Percentiles rank a stretch among this genome's conserved stretches.
These are phyloP conservation scores for Apotomis turbidana DNA, from an alignment of 2,888 invertebrate species.

Conservation along the genomic window DNA sequence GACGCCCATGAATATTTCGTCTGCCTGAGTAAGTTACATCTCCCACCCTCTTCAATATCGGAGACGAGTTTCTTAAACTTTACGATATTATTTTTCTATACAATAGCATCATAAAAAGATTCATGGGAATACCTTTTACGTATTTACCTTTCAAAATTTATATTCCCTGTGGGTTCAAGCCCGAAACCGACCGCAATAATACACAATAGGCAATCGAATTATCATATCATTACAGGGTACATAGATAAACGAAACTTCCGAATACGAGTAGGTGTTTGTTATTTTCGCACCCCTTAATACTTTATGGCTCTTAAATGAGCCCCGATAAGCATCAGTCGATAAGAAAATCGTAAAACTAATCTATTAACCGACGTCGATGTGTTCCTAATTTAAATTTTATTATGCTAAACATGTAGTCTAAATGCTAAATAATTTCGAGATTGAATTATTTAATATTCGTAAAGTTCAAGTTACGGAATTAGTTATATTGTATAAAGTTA, in stretches of 20 bases:
- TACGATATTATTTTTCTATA: slow-evolving; percentile 67
- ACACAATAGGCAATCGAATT: slow-evolving; percentile 79
- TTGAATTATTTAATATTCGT: too few relatives aligned
- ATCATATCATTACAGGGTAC: slow-evolving; percentile 71
- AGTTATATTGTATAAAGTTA: too few relatives aligned
- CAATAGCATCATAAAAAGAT: slow-evolving; percentile 72
- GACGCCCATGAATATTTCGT: slow-evolving; percentile 30
- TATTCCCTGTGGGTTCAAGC: slow-evolving; percentile 72
- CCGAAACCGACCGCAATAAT: slow-evolving; percentile 72
- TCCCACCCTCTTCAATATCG: slow-evolving; percentile 57
- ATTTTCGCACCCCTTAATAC: slow-evolving; percentile 15
- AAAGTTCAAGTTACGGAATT: too few relatives aligned
- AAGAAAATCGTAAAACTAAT: too few relatives aligned
- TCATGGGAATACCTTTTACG: slow-evolving; percentile 69
- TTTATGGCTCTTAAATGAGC: background rate
- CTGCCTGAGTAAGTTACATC: slow-evolving; percentile 30
- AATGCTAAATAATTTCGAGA: too few relatives aligned
- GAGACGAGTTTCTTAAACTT: slow-evolving; percentile 41
- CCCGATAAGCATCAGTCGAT: slow-evolving; percentile 2
- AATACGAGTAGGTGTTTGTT: slow-evolving; percentile 35
- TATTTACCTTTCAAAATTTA: slow-evolving; percentile 80
- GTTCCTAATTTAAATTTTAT: too few relatives aligned
- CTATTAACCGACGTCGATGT: too few relatives aligned
- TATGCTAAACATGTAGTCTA: too few relatives aligned
- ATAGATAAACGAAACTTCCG: slow-evolving; percentile 53